Conservation (phyloP, 2,113 vertebrate genomes). For the Pelusios castaneus region DNA sequence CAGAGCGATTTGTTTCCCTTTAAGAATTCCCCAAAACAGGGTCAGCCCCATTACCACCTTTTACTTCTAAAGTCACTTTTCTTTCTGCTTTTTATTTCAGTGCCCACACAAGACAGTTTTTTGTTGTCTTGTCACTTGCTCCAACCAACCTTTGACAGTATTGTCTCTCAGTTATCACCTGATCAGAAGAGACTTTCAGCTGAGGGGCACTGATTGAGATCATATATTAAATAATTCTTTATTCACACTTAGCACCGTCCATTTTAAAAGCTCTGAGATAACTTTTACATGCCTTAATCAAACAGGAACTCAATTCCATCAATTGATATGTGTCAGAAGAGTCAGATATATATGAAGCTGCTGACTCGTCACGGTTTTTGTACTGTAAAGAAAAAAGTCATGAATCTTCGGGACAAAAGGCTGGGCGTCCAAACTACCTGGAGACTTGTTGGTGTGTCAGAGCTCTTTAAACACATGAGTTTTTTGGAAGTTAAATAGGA, state of each 20-base stretch:
- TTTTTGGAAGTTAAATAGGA: conserved; percentile 57
- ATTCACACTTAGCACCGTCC: accelerated
- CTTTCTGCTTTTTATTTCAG: not conserved
- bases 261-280: not conserved
- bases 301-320: not conserved
- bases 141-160: conserved; percentile 12
- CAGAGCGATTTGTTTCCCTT: not conserved
- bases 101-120: not conserved
- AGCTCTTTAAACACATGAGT: conserved; percentile 1
- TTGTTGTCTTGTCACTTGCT: conserved; percentile 44
- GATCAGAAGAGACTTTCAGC: conserved; percentile 6
- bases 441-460: not conserved
- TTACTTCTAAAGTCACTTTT: not conserved
- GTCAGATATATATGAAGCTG: not conserved
- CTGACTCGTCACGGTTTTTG: not conserved
- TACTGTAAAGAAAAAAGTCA: not conserved
- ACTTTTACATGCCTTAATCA: not conserved
- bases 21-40: not conserved
- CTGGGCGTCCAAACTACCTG: not conserved
- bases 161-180: conserved; percentile 18
- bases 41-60: not conserved
- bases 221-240: not conserved
- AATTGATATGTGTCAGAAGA: not conserved
- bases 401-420: not conserved
- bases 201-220: conserved; percentile 25